Evolutionary conservation across 37 sponge, comb jelly and placozoan genomes (phyloP), one percentile per base, ranked within the genome.

Genomic region (Spongilla lacustris): DNA sequence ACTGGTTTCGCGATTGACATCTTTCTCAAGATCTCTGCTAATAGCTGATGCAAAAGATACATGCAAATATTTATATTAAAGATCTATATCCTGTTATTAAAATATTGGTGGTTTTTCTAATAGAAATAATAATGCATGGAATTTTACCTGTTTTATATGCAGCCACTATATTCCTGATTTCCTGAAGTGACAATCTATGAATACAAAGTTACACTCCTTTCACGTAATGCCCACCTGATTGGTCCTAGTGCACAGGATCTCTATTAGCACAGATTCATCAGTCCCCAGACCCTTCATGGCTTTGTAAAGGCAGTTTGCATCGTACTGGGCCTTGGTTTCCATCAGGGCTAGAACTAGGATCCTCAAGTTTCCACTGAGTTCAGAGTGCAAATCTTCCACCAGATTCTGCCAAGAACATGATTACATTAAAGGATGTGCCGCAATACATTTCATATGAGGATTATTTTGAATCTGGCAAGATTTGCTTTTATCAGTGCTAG

Each of bases 1-100:
- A 75, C 96, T 97, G 36, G 97, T 96, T 79, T 99, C 99, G 73
- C 98, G 89, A 78, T 95, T 95, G 5, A 91, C 81, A 77, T 99
- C 99, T 87, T 97, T 97, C 94, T 99, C 99, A 32, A 99, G 76
- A 75, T 98, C 85, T 26, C 94, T 78, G 2, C 78, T 92, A 36
- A 77, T 92, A 30, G 75, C 95, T 95, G 58, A 58, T 19, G 11
- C 1, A 17, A 1, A 17, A 8, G 11, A 19, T 1, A 19, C 19
- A 58, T 58, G 3, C 6, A 6, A 41, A 41, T 41, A 6, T 41
- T 41, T 6, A 41, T n/a, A n/a, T n/a, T n/a, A n/a, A n/a, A n/a
- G n/a, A n/a, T n/a, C n/a, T n/a, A n/a, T n/a, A n/a, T n/a, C n/a
- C n/a, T n/a, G n/a, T n/a, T n/a, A n/a, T n/a, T n/a, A n/a, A n/a